Conservation (phyloP, 2,113 vertebrate genomes). For the Dryoscopus gambensis region DNA sequence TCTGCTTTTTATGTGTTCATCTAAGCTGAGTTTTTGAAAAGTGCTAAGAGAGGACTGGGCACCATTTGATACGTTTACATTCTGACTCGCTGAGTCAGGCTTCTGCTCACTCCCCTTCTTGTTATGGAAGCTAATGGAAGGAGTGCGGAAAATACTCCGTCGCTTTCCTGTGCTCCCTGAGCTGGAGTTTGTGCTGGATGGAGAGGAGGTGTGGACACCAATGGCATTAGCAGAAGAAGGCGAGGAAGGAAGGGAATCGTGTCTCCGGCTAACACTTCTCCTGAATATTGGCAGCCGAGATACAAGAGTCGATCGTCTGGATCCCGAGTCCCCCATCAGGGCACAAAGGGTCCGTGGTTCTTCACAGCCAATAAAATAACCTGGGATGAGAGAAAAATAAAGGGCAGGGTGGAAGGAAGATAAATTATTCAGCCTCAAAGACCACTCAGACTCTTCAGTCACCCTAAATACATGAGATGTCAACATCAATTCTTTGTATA, state of each 20-base stretch:
- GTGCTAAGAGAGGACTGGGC: conserved; percentile 66
- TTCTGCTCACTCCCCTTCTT: conserved; percentile 81
- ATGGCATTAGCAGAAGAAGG: conserved; percentile 86
- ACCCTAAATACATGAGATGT: not conserved
- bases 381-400: not conserved
- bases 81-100: conserved; percentile 68
- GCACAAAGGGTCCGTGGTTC: conserved; percentile 1
- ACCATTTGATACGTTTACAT: conserved; percentile 79
- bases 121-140: conserved; percentile 88
- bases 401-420: not conserved
- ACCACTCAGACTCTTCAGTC: not conserved
- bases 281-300: conserved; percentile 97
- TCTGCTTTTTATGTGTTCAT: conserved; percentile 77
- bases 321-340: conserved; percentile 92
- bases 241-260: conserved; percentile 93
- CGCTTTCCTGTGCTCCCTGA: conserved; percentile 94
- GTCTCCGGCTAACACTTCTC: conserved; percentile 85
- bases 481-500: not conserved
- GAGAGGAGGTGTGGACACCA: conserved; percentile 90
- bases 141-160: conserved; percentile 89
- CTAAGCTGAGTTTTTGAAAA: conserved; percentile 67
- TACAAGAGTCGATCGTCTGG: conserved; percentile 89
- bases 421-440: not conserved
- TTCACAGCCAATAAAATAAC: conserved; percentile 30
- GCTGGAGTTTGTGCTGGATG: conserved; percentile 96